Evolutionary conservation across 2,113 vertebrate genomes (phyloP), one percentile per base, ranked within the genome.

Genomic region (Lepus europaeus): DNA sequence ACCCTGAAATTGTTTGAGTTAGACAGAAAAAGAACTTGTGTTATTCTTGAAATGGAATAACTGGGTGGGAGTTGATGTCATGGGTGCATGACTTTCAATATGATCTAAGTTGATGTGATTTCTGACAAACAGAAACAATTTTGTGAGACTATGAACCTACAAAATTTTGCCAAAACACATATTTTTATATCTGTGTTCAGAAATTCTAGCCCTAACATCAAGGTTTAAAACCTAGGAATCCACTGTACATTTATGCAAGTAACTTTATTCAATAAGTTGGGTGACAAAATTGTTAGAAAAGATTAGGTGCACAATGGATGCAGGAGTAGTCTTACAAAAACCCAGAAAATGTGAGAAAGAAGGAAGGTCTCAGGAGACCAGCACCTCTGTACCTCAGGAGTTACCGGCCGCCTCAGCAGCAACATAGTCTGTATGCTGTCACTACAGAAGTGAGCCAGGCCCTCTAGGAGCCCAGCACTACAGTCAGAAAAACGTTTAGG

Each of bases 381-480:
- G 19, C 7, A 1, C 19, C 9, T 81, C 39, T 72, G 33, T 2
- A 13, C 64, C 33, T 22, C 25, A 12, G 13, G 14, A 3, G 11
- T 10, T n/a, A 27, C 56, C 14, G 9, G 53, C 53, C 33, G 13
- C 29, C 49, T 14, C 66, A 53, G 49, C 4, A 49, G 6, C n/a
- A 29, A 45, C 5, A 1, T 3, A 20, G 2, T 69, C 72, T 84
- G 23, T 64, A 49, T 79, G 25, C 49, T 74, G 56, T 85, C 72
- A 3, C 31, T 9, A 23, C 2, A 11, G 36, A 12, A 25, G 66
- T 53, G n/a, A 45, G 13, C 27, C 64, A 45, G 0, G 2, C 25
- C 6, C 11, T 31, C 23, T 10, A 33, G 31, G 3, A 73, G 7
- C 25, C 29, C 3, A 22, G 5, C 0, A 0, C 11, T 49, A 39